phyloP scores from a whole-genome alignment of 2,888 invertebrate genomes.

The Netelia melanura region DNA sequence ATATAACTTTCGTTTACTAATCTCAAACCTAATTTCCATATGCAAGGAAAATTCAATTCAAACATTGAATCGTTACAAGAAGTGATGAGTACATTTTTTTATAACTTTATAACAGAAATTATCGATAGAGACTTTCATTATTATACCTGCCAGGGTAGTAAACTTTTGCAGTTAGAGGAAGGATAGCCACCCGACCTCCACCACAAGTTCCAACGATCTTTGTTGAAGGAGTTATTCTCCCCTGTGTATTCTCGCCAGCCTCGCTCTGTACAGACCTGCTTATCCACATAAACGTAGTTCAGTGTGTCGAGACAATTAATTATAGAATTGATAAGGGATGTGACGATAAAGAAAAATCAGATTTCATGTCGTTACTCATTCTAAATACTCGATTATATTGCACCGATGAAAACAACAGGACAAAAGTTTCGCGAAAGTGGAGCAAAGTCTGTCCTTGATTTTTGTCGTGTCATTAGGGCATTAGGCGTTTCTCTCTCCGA shows the following conservation, averaged over 20 bases:
- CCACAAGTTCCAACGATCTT: conserved; percentile 94
- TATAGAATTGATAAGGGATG: no score
- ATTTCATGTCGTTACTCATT: background rate
- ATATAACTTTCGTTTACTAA: no score
- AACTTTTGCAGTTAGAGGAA: conserved; percentile 88
- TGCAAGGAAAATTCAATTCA: no score
- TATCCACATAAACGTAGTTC: background rate
- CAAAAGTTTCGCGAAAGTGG: conserved; percentile 70
- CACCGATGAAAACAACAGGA: conserved; percentile 38
- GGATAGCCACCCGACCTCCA: conserved; percentile 93
- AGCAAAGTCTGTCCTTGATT: conserved; percentile 76
- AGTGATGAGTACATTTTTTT: conserved; percentile 6
- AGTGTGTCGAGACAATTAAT: background rate
- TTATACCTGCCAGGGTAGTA: conserved; percentile 90
- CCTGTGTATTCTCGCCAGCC: conserved; percentile 92
- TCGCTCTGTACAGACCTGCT: conserved; percentile 90
- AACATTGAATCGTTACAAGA: no score
- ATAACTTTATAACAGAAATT: background rate
- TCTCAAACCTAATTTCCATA: no score
- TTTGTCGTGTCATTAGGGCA: conserved; percentile 80
- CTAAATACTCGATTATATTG: background rate
- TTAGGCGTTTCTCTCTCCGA: conserved; percentile 67
- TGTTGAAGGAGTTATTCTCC: conserved; percentile 85
- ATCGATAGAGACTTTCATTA: background rate
- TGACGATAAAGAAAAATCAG: no score